Conservation (phyloP, 2,797 vertebrate species). For the Carapus acus region DNA sequence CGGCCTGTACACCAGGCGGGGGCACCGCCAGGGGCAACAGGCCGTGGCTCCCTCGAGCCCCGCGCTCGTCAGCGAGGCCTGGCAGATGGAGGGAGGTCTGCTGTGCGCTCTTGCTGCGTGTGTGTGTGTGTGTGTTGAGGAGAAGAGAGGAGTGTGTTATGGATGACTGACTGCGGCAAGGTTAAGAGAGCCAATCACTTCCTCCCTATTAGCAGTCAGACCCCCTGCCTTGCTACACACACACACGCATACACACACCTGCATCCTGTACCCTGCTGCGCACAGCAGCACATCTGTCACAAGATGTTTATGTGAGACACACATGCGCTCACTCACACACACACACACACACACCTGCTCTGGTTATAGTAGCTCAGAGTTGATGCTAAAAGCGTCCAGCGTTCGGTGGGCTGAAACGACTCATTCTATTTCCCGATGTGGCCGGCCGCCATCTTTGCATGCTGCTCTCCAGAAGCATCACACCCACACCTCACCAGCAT, state of each 20-base stretch:
- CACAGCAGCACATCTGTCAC: conserved; percentile 28
- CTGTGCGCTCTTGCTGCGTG: conserved; percentile 18
- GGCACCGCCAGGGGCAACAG: conserved; percentile 43
- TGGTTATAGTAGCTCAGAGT: too few species aligned
- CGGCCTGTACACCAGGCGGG: conserved; percentile 37
- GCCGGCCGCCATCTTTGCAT: too few species aligned
- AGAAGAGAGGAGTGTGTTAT: conserved; percentile 34
- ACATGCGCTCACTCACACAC: conserved; percentile 11
- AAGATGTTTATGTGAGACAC: conserved; percentile 18
- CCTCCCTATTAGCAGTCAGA: conserved; percentile 23
- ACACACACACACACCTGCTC: background rate
- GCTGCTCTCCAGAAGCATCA: too few species aligned
- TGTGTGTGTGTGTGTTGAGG: conserved; percentile 11
- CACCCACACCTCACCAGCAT: too few species aligned
- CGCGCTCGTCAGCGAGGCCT: conserved; percentile 47
- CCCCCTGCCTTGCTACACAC: conserved; percentile 16
- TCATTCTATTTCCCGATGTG: too few species aligned
- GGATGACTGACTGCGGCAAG: conserved; percentile 58
- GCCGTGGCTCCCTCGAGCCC: conserved; percentile 47
- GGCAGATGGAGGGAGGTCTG: conserved; percentile 52
- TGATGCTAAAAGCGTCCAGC: too few species aligned
- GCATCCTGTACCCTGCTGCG: conserved; percentile 33
- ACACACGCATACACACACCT: conserved; percentile 13
- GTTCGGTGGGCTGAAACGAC: too few species aligned
- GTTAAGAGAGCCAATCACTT: conserved; percentile 52